Evolutionary conservation across 2,888 invertebrate species (phyloP).

Genomic region (Empis stercorea): DNA sequence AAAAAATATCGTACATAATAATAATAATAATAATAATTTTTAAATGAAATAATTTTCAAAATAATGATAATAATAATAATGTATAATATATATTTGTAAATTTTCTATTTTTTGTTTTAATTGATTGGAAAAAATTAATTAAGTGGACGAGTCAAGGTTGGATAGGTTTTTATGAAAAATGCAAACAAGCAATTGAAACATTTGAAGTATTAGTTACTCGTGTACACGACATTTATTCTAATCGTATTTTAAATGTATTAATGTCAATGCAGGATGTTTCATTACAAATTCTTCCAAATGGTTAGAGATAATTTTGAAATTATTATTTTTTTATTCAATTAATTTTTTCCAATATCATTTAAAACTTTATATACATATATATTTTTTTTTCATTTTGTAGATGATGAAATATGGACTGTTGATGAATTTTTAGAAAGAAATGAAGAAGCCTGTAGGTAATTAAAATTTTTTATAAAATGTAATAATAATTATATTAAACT

Average conservation of each 20-base stretch:
- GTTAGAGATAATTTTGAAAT: slow-evolving; percentile 16
- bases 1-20: too few species aligned
- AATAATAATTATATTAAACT: too few species aligned
- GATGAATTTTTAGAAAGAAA: slow-evolving; percentile 75
- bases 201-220: slow-evolving; percentile 65
- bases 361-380: not conserved
- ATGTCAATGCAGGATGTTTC: slow-evolving; percentile 77
- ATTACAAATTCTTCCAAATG: slow-evolving; percentile 64
- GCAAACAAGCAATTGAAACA: slow-evolving; percentile 62
- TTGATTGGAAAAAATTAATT: not conserved
- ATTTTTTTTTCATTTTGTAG: slow-evolving; percentile 26
- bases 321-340: not conserved
- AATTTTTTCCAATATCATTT: slow-evolving; percentile 3
- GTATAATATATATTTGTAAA: not conserved
- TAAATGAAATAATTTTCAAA: not conserved
- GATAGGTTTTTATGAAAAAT: slow-evolving; percentile 61
- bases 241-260: slow-evolving; percentile 78
- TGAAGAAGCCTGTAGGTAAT: slow-evolving; percentile 60
- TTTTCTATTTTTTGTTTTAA: not conserved
- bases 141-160: slow-evolving; percentile 78
- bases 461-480: not conserved
- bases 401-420: slow-evolving; percentile 74
- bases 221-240: slow-evolving; percentile 81
- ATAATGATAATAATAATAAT: not conserved
- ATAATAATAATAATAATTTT: not conserved